Conservation (phyloP, 2,113 vertebrate species). For the Heteronetta atricapilla region DNA sequence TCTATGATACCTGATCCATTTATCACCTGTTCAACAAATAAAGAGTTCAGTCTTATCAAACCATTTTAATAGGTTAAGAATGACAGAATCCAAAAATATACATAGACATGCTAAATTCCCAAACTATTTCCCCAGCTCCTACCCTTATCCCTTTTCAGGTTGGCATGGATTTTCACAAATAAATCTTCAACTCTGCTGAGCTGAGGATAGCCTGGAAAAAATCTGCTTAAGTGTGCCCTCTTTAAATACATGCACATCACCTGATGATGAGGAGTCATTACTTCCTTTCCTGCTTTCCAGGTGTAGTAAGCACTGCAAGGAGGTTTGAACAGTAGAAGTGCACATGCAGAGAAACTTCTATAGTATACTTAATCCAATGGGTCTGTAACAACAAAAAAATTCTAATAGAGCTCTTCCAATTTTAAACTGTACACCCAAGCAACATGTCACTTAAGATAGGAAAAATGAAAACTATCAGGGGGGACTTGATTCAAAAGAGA, state of each 20-base stretch:
- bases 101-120: background rate
- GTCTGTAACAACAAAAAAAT: background rate
- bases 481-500: background rate
- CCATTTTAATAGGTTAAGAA: background rate
- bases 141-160: background rate
- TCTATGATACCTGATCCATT: background rate
- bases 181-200: background rate
- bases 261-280: background rate
- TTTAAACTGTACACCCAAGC: background rate
- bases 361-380: background rate
- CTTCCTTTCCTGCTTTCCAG: background rate
- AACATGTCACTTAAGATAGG: background rate
- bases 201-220: background rate
- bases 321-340: background rate
- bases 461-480: background rate
- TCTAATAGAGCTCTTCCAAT: background rate
- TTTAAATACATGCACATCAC: background rate
- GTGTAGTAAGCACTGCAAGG: background rate
- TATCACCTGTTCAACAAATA: background rate
- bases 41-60: background rate
- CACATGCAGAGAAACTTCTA: background rate
- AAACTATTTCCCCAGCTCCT: background rate
- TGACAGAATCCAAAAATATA: background rate
- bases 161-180: background rate
- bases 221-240: background rate